Percentiles rank a stretch among this genome's conserved stretches.
Evolutionary conservation across 2,113 vertebrate genomes (phyloP).

Genomic region (Otis tarda): DNA sequence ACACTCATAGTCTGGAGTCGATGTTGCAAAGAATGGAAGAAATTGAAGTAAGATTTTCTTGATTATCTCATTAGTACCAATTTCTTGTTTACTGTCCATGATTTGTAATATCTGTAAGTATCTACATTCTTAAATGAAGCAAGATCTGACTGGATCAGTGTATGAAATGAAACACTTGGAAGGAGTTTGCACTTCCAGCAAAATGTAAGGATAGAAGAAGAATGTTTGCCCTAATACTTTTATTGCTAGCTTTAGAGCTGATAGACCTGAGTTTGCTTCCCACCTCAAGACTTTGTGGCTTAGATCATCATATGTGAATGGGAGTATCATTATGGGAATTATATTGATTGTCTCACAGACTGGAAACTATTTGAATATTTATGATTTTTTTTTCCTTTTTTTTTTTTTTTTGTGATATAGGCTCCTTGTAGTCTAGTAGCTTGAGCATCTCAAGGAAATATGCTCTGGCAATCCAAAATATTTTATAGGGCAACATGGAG

Average conservation of each 20-base stretch:
- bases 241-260: not conserved
- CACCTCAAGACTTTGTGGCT: not conserved
- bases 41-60: constrained; percentile 85
- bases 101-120: not conserved
- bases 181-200: not conserved
- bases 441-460: not conserved
- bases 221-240: not conserved
- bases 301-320: not conserved
- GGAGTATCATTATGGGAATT: not conserved
- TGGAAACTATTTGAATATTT: not conserved
- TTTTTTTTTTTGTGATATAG: not conserved
- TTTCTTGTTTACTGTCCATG: not conserved
- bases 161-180: not conserved
- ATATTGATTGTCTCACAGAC: not conserved
- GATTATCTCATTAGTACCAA: not conserved
- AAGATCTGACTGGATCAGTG: not conserved
- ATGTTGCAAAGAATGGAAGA: constrained; percentile 95
- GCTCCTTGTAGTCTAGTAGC: not conserved
- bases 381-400: not conserved
- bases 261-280: not conserved
- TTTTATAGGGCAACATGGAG: not conserved
- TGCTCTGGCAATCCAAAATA: not conserved
- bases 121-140: not conserved
- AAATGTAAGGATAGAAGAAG: not conserved
- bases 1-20: constrained; percentile 76